Base-by-base conservation (phyloP, 1,140 invertebrate species). In the Drosophila rhopaloa region DNA sequence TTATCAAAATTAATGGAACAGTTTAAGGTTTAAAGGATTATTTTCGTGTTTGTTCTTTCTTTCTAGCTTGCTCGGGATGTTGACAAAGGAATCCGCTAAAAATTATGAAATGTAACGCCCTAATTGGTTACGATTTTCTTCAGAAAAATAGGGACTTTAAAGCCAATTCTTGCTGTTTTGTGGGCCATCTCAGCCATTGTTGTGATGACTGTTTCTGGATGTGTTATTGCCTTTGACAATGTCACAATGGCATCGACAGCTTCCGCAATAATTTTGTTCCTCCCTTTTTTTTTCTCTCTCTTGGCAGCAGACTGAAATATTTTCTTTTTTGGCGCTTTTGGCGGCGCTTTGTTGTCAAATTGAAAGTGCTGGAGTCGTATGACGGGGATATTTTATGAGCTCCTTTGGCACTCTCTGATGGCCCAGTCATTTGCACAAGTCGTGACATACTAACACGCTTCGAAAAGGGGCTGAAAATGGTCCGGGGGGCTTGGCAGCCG, bases 321-420 rank as follows among this genome's bases (percentile, higher is more conserved):
- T 84, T 78, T 62, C 65, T 44, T 47, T 67, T 67, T 37, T 13
- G 16, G 50, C n/a, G 66, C 51, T 57, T 62, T 63, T 65, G 59
- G 55, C n/a, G 54, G 61, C 65, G 57, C 83, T 81, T 86, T 85
- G 81, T 85, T 81, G 83, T 86, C 59, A 76, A 61, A 67, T 76
- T 55, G 48, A 76, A 75, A 63, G 61, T 74, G 59, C 41, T 6
- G 59, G 48, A 67, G 47, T 60, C 51, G 53, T 61, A 55, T 72
- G 72, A 67, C 53, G 48, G 53, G 70, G 55, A 88, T 82, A 68
- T 83, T 86, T 86, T 86, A 86, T 86, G 82, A 88, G 83, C 82
- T 86, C 62, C 67, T 79, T 88, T 82, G 82, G 83, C 82, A 86
- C 83, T 68, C 74, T 88, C 75, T 88, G 83, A 86, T 86, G 82